phyloP scores from a whole-genome alignment of 2,888 invertebrate species.

The Microchrysa polita region DNA sequence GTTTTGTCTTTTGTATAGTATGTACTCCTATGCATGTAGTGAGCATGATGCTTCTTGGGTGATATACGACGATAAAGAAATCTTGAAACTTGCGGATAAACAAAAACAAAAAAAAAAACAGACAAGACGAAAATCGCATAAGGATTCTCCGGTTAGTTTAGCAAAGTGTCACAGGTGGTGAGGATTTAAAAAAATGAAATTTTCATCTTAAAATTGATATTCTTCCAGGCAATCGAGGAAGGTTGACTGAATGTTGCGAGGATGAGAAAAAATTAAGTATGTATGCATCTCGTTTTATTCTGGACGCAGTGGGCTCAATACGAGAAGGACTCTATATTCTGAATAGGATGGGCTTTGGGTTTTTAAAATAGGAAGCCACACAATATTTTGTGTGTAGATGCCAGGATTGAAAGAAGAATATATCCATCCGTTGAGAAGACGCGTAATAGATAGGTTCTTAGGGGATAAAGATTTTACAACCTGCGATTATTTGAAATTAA shows the following conservation, averaged over 20 bases:
- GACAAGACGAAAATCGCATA: constrained; percentile 19
- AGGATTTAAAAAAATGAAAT: constrained; percentile 50
- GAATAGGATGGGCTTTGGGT: constrained; percentile 14
- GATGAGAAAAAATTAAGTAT: not conserved
- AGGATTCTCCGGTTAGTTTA: constrained; percentile 22
- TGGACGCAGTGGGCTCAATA: not conserved
- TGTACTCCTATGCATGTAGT: too few relatives aligned
- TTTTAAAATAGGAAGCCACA: constrained; percentile 19
- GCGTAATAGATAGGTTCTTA: constrained; percentile 41
- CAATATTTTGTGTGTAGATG: constrained; percentile 11
- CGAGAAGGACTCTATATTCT: not conserved
- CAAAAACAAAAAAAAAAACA: too few relatives aligned
- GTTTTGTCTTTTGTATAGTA: not conserved
- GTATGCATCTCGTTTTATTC: not conserved
- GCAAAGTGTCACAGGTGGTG: constrained; percentile 48
- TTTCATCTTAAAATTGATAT: constrained; percentile 42
- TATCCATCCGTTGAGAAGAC: constrained; percentile 6
- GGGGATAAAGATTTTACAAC: constrained; percentile 40
- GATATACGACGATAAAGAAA: constrained; percentile 6
- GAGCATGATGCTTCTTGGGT: not conserved
- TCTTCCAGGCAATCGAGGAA: not conserved
- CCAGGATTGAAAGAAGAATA: constrained; percentile 18
- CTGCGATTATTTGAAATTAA: constrained; percentile 43
- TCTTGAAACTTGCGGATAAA: not conserved
- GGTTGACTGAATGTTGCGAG: not conserved